Evolutionary conservation across 1,140 invertebrate species (phyloP).

Genomic region (Drosophila ohnishii): DNA sequence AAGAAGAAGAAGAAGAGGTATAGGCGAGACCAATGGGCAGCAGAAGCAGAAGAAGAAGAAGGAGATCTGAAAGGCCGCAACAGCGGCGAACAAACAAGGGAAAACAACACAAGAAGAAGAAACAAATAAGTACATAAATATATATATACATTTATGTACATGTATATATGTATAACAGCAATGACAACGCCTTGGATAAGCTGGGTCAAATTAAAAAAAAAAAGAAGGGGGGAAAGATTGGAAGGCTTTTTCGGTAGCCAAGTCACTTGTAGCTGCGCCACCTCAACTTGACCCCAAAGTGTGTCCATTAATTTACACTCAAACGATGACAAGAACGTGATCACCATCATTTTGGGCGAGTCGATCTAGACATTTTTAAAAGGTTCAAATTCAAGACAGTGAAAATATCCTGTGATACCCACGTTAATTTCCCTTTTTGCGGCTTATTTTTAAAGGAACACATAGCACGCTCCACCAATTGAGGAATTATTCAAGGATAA

Average conservation of each 20-base stretch:
- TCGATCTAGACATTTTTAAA: background rate
- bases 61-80: conserved; percentile 33
- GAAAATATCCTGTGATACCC: background rate
- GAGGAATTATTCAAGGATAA: background rate
- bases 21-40: conserved; percentile 18
- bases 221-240: background rate
- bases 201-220: conserved; percentile 49
- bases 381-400: background rate
- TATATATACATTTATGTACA: background rate
- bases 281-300: conserved; percentile 5
- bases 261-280: conserved; percentile 37
- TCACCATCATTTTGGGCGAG: background rate
- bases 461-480: background rate
- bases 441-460: background rate
- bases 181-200: conserved; percentile 43
- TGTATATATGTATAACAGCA: conserved; percentile 19
- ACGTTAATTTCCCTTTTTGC: background rate
- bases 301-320: conserved; percentile 1
- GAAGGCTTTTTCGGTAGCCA: conserved; percentile 29
- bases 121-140: conserved; percentile 12
- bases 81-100: conserved; percentile 17
- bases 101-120: conserved; percentile 26
- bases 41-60: conserved; percentile 7
- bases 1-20: conserved; percentile 7
- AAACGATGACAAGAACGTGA: background rate